Evolutionary conservation across 2,888 invertebrate genomes (phyloP).

Genomic region (Steinernema carpocapsae): DNA sequence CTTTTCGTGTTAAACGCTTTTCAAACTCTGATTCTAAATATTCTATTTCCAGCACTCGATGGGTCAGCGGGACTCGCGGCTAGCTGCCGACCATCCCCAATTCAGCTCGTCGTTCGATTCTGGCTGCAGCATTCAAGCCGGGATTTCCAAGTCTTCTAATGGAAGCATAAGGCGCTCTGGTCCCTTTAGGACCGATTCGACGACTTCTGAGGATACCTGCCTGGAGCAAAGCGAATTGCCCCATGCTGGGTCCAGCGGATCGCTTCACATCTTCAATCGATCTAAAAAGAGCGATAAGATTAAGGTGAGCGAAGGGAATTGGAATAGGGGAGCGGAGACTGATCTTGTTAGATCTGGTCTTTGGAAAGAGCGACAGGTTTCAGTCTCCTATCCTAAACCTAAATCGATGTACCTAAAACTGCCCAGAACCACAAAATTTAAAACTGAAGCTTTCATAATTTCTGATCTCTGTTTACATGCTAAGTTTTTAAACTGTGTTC

Average conservation of each 20-base stretch:
- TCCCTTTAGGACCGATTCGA: constrained; percentile 11
- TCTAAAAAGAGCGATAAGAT: background rate
- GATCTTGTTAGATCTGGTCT: no score
- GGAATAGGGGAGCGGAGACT: background rate
- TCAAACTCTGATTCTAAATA: background rate
- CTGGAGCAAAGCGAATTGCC: background rate
- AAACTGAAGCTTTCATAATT: no score
- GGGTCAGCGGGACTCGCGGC: constrained; percentile 27
- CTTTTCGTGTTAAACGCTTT: background rate
- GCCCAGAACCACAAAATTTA: no score
- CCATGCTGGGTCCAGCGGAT: constrained; percentile 14
- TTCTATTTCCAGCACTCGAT: constrained; percentile 1
- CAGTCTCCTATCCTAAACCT: no score
- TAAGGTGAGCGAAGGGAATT: background rate
- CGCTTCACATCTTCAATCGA: constrained; percentile 17
- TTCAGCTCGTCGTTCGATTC: constrained; percentile 23
- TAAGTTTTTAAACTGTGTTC: no score
- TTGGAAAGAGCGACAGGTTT: no score
- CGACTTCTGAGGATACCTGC: constrained; percentile 14
- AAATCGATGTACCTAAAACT: no score
- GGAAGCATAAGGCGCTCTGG: constrained; percentile 3
- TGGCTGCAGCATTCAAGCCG: constrained; percentile 26
- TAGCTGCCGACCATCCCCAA: constrained; percentile 6
- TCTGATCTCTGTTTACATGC: no score
- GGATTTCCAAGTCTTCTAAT: background rate